phyloP scores from a whole-genome alignment of 2,888 invertebrate species.

The Eristalis tenax region DNA sequence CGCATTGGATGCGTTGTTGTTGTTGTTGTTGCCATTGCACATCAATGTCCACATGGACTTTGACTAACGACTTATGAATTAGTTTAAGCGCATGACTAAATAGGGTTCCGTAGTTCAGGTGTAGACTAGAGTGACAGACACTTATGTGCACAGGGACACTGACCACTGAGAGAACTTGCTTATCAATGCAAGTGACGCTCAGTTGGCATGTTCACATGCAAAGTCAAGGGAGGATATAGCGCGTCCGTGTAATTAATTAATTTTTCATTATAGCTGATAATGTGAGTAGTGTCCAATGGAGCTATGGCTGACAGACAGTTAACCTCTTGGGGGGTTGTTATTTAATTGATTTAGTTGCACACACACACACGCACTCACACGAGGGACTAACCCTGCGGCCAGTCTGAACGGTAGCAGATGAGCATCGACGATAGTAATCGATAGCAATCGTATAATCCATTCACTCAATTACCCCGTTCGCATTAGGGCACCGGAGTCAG shows the following conservation, averaged over 20 bases:
- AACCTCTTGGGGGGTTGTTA: conserved; percentile 35
- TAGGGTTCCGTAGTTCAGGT: conserved; percentile 22
- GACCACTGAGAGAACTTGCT: conserved; percentile 7
- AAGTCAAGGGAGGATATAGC: conserved; percentile 17
- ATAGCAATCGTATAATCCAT: conserved; percentile 62
- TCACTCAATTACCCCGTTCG: conserved; percentile 57
- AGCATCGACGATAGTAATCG: conserved; percentile 37
- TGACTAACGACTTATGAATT: conserved; percentile 74
- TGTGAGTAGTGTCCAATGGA: conserved; percentile 26
- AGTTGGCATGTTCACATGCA: conserved; percentile 51
- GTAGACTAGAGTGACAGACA: neutral
- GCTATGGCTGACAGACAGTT: conserved; percentile 10
- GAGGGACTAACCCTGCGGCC: neutral
- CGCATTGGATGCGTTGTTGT: conserved; percentile 5
- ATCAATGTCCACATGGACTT: conserved; percentile 59
- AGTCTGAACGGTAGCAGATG: conserved; percentile 9
- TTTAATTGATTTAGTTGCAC: conserved; percentile 66
- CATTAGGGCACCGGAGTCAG: conserved; percentile 29
- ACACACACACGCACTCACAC: conserved; percentile 25
- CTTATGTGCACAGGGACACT: conserved; percentile 24
- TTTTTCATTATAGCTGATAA: conserved; percentile 65
- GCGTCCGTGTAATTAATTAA: conserved; percentile 61
- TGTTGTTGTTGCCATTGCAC: conserved; percentile 17
- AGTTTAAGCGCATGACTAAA: conserved; percentile 71
- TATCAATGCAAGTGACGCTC: conserved; percentile 34